Base-by-base conservation (phyloP, 1,140 invertebrate genomes). In the Augochlora pura region DNA sequence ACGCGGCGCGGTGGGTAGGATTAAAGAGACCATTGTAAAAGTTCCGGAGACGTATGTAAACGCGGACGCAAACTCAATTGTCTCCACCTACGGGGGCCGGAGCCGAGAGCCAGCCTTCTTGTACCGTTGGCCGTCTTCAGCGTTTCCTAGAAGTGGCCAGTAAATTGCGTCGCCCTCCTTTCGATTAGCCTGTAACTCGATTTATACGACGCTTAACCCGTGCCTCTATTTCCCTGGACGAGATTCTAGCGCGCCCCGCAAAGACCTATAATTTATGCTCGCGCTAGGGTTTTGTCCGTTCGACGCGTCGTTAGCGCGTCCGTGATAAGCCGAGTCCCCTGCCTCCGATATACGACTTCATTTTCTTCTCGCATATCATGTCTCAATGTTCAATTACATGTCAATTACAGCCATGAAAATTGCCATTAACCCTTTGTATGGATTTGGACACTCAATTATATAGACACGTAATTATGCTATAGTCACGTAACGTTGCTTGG, bases 71-170 rank as follows among this genome's bases (percentile, higher is more conserved):
- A 81, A 74, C 83, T 77, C 79, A 67, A 85, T 85, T 77, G 78
- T 81, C 73, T 81, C 71, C 84, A 81, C 83, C 82, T 84, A 85
- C 78, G 27, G 25, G 42, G n/a, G n/a, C n/a, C n/a, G n/a, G n/a
- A n/a, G n/a, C n/a, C n/a, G n/a, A n/a, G n/a, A n/a, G 21, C 9
- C 27, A 69, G 67, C 52, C 78, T 81, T 81, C 73, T 71, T 52
- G 73, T 67, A 69, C 59, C 52, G 73, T 73, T 70, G 73, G 63
- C 73, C 60, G 79, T 85, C 82, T 84, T 73, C 62, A 18, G 46
- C 57, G 70, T 70, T 60, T 81, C 73, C 68, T 79, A 76, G 81
- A 80, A 68, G n/a, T 14, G 23, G 59, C 42, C 66, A 66, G 46
- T 74, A 69, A 72, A 67, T 77, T 72, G 78, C 73, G 46, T 73